A percentile compares a stretch with the other conserved stretches of the same genome.
Evolutionary conservation across 1,140 invertebrate genomes (phyloP).

Genomic region (Lethrus apterus): DNA sequence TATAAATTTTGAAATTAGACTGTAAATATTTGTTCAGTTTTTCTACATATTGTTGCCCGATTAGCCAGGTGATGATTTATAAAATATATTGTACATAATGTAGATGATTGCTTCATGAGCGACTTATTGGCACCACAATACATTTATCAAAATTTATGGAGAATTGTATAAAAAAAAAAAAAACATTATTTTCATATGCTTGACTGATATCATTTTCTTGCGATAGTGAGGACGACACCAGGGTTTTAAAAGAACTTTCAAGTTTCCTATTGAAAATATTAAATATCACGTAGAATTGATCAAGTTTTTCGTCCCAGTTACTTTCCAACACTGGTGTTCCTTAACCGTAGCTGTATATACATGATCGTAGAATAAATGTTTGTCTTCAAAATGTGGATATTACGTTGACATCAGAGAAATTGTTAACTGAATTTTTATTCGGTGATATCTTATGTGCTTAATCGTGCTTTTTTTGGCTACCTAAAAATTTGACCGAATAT

Average conservation of each 20-base stretch:
- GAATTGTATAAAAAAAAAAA: conserved; percentile 14
- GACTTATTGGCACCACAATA: conserved; percentile 10
- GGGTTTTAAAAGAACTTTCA: conserved; percentile 3
- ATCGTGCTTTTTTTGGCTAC: too few species aligned
- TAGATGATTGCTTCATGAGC: conserved; percentile 9
- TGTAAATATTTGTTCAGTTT: neutral
- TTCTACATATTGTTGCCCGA: conserved; percentile 5
- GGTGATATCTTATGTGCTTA: conserved; percentile 14
- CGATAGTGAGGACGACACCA: neutral
- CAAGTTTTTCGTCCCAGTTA: neutral
- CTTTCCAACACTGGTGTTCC: conserved; percentile 13
- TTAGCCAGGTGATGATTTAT: neutral
- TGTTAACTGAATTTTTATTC: neutral
- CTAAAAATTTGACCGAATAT: too few species aligned
- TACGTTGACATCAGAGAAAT: too few species aligned
- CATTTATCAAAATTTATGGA: conserved; percentile 14
- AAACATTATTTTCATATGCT: conserved; percentile 17
- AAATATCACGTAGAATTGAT: neutral
- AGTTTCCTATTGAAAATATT: neutral
- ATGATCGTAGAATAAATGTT: conserved; percentile 4
- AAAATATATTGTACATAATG: neutral
- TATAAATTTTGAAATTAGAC: conserved; percentile 2
- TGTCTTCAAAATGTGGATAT: too few species aligned
- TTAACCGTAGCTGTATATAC: conserved; percentile 12
- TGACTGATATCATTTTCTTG: conserved; percentile 13